These are phyloP conservation scores for Campaea margaritaria DNA, from an alignment of 2,888 invertebrate species.

Conservation along the genomic window DNA sequence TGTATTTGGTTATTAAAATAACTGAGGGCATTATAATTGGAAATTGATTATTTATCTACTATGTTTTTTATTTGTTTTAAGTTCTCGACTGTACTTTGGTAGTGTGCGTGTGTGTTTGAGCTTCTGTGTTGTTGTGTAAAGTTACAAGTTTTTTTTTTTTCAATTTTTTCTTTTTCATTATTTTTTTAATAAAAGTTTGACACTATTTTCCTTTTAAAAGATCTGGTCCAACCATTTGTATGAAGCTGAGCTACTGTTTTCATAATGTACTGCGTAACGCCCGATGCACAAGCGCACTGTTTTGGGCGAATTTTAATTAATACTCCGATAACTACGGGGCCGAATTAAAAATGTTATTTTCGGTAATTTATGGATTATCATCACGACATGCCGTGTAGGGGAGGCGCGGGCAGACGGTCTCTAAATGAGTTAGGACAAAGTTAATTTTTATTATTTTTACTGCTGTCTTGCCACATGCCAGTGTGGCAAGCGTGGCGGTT, in stretches of 20 bases:
- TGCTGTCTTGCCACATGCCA: constrained; percentile 5
- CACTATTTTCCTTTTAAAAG: too few relatives aligned
- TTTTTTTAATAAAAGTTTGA: too few relatives aligned
- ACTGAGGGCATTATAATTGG: too few relatives aligned
- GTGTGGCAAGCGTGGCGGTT: too few relatives aligned
- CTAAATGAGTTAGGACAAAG: constrained; percentile 9
- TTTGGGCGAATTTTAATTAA: constrained; percentile 57
- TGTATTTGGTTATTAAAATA: too few relatives aligned
- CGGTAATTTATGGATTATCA: constrained; percentile 50
- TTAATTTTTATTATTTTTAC: constrained; percentile 2
- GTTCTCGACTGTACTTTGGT: too few relatives aligned
- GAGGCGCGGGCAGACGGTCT: constrained; percentile 9
- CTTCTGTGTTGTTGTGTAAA: too few relatives aligned
- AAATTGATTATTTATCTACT: too few relatives aligned
- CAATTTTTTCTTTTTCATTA: too few relatives aligned
- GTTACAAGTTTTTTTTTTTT: too few relatives aligned
- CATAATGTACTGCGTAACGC: not conserved
- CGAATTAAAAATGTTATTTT: constrained; percentile 57
- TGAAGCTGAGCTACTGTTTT: constrained; percentile 11
- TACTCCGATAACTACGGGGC: constrained; percentile 48
- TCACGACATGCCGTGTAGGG: constrained; percentile 37
- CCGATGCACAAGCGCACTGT: constrained; percentile 29
- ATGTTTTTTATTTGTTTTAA: too few relatives aligned
- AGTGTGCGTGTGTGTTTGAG: too few relatives aligned
- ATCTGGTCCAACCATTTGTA: not conserved